phyloP scores from a whole-genome alignment of 1,140 invertebrate genomes.

The Hormaphis cornu region DNA sequence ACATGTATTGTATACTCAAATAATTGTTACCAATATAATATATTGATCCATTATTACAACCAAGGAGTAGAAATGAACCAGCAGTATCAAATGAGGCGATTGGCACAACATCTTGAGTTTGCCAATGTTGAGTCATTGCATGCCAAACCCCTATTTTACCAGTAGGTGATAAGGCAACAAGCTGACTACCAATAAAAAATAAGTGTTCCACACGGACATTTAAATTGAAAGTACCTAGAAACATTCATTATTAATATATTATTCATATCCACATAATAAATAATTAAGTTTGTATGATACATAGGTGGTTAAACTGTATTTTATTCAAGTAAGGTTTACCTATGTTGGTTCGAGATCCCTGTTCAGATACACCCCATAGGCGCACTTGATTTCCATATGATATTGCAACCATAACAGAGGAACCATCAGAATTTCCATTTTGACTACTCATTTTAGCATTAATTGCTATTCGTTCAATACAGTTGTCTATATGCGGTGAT shows the following conservation, averaged over 20 bases:
- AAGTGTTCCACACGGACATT: slow-evolving; percentile 88
- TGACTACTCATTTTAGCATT: slow-evolving; percentile 79
- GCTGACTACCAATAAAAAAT: slow-evolving; percentile 93
- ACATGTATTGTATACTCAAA: neutral
- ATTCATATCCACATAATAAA: too few relatives aligned
- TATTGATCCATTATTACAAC: slow-evolving; percentile 92
- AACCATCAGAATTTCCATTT: slow-evolving; percentile 44
- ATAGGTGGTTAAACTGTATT: too few relatives aligned
- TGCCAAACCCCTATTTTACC: slow-evolving; percentile 99
- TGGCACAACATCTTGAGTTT: slow-evolving; percentile 89
- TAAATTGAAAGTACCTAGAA: slow-evolving; percentile 72
- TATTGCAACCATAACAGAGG: slow-evolving; percentile 79
- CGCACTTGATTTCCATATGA: slow-evolving; percentile 74
- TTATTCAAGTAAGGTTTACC: slow-evolving; percentile 45
- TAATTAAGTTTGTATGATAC: too few relatives aligned
- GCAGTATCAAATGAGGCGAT: slow-evolving; percentile 93
- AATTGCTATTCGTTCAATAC: slow-evolving; percentile 85
- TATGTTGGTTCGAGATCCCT: slow-evolving; percentile 64
- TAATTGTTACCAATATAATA: slow-evolving; percentile 79
- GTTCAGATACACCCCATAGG: slow-evolving; percentile 81
- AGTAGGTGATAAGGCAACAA: slow-evolving; percentile 83
- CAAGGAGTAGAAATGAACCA: slow-evolving; percentile 86
- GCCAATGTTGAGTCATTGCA: slow-evolving; percentile 96
- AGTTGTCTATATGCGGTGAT: slow-evolving; percentile 78
- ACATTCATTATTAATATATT: neutral